phyloP scores from a whole-genome alignment of 2,797 vertebrate genomes.

The Anguilla megastoma region DNA sequence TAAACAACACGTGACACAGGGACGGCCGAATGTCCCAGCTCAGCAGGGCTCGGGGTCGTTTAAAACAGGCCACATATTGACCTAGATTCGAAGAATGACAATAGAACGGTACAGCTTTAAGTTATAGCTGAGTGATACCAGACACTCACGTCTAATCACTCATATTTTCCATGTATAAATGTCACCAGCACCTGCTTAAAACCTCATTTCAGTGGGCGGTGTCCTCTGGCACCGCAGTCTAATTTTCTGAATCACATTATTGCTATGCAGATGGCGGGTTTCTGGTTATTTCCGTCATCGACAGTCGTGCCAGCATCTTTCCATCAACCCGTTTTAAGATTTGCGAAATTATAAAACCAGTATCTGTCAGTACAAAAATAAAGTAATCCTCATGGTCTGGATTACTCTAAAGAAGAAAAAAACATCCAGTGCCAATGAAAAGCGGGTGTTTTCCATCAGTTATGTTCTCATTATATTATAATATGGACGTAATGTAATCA shows the following conservation, averaged over 20 bases:
- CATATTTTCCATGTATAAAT: not conserved
- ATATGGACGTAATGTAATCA: not conserved
- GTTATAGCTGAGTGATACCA: not conserved
- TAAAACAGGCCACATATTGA: not conserved
- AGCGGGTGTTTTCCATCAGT: not conserved
- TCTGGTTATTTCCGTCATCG: not conserved
- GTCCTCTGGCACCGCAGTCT: not conserved
- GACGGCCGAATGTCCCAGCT: not conserved
- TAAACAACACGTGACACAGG: not conserved
- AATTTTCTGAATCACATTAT: not conserved
- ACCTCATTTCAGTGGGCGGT: not conserved
- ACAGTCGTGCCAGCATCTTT: not conserved
- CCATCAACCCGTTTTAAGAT: not conserved
- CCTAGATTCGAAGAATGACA: not conserved
- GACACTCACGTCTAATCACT: not conserved
- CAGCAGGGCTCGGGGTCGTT: not conserved
- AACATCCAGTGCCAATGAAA: not conserved
- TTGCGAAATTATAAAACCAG: not conserved
- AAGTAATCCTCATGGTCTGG: not conserved
- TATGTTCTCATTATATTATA: not conserved
- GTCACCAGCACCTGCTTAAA: not conserved
- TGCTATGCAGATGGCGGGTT: not conserved
- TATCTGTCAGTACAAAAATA: not conserved
- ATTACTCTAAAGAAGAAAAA: not conserved
- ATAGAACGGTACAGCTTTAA: not conserved